Evolutionary conservation across 2,888 invertebrate species (phyloP).

Genomic region (Phortica magna): DNA sequence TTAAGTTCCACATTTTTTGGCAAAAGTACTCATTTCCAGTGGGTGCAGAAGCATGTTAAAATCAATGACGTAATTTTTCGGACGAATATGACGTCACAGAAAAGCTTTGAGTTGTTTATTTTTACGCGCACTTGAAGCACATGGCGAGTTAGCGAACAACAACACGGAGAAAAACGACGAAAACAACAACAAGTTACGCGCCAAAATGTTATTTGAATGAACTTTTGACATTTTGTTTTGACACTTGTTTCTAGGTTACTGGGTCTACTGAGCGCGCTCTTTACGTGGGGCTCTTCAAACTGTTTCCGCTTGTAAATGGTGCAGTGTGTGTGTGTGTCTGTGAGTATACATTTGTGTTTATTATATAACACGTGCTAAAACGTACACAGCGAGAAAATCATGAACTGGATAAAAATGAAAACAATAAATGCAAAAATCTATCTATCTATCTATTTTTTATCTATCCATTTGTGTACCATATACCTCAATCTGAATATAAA

Average conservation of each 20-base stretch:
- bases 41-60: slow-evolving; percentile 28
- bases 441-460: too few species aligned
- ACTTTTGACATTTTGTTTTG: slow-evolving; percentile 54
- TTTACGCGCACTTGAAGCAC: slow-evolving; percentile 12
- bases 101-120: slow-evolving; percentile 2
- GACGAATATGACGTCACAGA: not conserved
- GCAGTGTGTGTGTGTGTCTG: slow-evolving; percentile 33
- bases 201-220: slow-evolving; percentile 58
- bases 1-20: too few species aligned
- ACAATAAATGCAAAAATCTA: not conserved
- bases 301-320: not conserved
- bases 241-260: slow-evolving; percentile 65
- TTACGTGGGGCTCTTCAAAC: not conserved
- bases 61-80: slow-evolving; percentile 44
- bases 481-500: too few species aligned
- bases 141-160: slow-evolving; percentile 47
- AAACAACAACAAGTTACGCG: slow-evolving; percentile 58
- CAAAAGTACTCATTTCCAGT: slow-evolving; percentile 33
- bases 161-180: slow-evolving; percentile 60
- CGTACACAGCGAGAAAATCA: not conserved
- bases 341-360: slow-evolving; percentile 11
- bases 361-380: slow-evolving; percentile 15
- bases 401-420: not conserved
- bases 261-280: slow-evolving; percentile 44
- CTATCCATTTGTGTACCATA: too few species aligned